Evolutionary conservation across 2,113 vertebrate genomes (phyloP).

Genomic region (Chloropsis cyanopogon): DNA sequence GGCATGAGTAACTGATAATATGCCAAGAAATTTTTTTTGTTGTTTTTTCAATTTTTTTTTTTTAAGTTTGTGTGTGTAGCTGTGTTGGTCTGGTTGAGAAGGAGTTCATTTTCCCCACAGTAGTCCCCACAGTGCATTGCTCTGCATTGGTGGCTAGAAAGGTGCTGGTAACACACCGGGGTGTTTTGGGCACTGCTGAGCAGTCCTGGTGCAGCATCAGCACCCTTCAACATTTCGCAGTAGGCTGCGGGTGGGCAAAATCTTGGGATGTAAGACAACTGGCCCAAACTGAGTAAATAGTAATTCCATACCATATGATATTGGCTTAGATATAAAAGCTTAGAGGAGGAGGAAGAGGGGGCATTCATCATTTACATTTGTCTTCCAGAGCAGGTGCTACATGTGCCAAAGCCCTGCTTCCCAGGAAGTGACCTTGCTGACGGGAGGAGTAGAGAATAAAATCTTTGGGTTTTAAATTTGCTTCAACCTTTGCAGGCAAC

Average conservation of each 20-base stretch:
- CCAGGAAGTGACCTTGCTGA: accelerated
- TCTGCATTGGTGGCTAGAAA: not conserved
- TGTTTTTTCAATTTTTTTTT: accelerated
- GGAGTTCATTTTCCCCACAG: not conserved
- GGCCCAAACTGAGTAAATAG: not conserved
- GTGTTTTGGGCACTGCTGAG: not conserved
- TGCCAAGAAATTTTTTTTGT: not conserved
- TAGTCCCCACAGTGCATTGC: not conserved
- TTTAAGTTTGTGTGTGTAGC: accelerated
- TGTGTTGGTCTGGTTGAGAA: not conserved
- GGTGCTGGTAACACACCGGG: accelerated
- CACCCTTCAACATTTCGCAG: accelerated
- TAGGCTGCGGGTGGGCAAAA: accelerated
- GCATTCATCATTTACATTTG: not conserved
- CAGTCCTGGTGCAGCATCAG: not conserved
- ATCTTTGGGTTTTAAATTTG: not conserved
- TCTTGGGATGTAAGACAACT: not conserved
- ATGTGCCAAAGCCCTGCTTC: not conserved
- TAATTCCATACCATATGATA: not conserved
- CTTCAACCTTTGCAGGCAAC: not conserved
- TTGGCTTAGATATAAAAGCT: not conserved
- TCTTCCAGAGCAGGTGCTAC: not conserved
- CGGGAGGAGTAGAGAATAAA: not conserved
- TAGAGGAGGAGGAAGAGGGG: not conserved
- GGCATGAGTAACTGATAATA: not conserved